These are phyloP conservation scores for Polypterus senegalus DNA, from an alignment of 2,113 vertebrate species.

Conservation along the genomic window DNA sequence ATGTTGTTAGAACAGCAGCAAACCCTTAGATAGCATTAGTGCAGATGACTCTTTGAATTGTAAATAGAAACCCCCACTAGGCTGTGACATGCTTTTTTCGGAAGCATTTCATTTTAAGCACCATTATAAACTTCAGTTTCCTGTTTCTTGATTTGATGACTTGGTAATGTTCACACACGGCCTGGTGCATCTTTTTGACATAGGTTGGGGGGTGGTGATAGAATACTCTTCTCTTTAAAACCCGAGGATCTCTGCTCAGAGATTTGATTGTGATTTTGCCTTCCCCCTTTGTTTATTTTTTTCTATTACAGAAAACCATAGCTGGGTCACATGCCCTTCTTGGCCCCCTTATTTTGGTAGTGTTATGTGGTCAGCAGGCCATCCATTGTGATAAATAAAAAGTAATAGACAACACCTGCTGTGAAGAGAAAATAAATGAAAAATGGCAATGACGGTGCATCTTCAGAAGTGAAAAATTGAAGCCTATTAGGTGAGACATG, in stretches of 20 bases:
- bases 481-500: too few relatives aligned
- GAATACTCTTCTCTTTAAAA: not conserved
- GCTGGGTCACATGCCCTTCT: too few relatives aligned
- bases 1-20: not conserved
- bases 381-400: too few relatives aligned
- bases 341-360: too few relatives aligned
- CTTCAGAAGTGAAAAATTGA: too few relatives aligned
- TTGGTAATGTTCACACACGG: conserved; percentile 3
- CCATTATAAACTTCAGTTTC: conserved; percentile 18
- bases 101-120: conserved; percentile 17
- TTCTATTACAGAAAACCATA: too few relatives aligned
- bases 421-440: too few relatives aligned
- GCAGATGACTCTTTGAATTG: conserved; percentile 58
- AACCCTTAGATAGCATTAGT: conserved; percentile 34
- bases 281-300: too few relatives aligned
- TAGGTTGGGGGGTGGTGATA: not conserved
- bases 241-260: not conserved
- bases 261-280: not conserved
- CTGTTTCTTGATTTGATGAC: conserved; percentile 12
- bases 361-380: too few relatives aligned
- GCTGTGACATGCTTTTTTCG: conserved; percentile 41
- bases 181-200: not conserved
- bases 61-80: conserved; percentile 56
- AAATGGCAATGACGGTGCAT: too few relatives aligned
- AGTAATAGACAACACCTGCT: too few relatives aligned